Conservation (phyloP, 92 coral and sea anemone species). For the Ricordea florida region DNA sequence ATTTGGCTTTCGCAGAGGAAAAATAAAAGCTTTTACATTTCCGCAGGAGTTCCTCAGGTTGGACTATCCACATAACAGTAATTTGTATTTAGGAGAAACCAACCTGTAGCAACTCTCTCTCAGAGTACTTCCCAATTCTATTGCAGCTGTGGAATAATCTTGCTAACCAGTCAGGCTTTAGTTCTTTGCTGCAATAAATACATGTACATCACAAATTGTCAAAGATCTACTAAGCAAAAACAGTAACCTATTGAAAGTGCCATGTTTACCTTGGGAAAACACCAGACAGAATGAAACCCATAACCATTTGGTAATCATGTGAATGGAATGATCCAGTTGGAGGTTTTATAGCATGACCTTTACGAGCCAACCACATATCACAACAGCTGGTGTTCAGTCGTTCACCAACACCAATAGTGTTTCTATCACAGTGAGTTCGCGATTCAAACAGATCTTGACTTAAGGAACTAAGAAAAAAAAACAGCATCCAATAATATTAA, state of each 20-base stretch:
- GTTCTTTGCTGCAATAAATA: constrained; percentile 70
- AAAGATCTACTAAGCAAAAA: too few relatives aligned
- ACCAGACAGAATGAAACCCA: constrained; percentile 88
- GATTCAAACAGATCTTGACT: constrained; percentile 29
- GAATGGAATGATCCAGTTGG: constrained; percentile 95
- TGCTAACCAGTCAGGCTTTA: constrained; percentile 82
- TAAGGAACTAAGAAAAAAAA: constrained; percentile 8
- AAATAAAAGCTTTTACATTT: too few relatives aligned
- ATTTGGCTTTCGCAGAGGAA: too few relatives aligned
- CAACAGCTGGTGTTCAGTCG: constrained; percentile 76
- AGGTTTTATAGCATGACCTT: constrained; percentile 83
- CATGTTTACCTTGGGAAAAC: constrained; percentile 72
- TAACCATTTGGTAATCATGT: constrained; percentile 88
- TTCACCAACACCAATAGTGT: constrained; percentile 38
- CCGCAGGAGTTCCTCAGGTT: too few relatives aligned
- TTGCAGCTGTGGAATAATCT: constrained; percentile 91
- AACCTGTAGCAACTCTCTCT: constrained; percentile 69
- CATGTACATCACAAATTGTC: neutral
- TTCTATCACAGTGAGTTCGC: constrained; percentile 7
- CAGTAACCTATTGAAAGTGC: neutral
- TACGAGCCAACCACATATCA: constrained; percentile 94
- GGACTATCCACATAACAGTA: neutral
- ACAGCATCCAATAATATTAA: neutral
- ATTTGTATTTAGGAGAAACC: neutral
- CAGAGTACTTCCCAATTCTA: constrained; percentile 74